Evolutionary conservation across 2,888 invertebrate genomes (phyloP).

Genomic region (Aleiodes alternator): DNA sequence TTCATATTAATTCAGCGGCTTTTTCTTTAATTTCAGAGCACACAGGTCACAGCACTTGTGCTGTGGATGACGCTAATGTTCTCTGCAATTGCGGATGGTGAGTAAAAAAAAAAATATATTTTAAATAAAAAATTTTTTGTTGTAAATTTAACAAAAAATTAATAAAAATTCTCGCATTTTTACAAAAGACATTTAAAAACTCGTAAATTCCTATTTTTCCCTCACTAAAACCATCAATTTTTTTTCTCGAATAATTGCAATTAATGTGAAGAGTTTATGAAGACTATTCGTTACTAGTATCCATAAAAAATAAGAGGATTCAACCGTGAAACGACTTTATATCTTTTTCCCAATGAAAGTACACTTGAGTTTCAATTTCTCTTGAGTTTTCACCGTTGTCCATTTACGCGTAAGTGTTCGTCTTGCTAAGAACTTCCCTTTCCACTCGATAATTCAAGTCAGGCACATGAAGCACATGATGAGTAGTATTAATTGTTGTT

Average conservation of each 20-base stretch:
- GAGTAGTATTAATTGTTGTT: not conserved
- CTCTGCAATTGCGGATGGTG: constrained; percentile 65
- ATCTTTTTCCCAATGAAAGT: constrained; percentile 27
- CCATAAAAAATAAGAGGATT: constrained; percentile 15
- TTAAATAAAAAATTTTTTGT: no score
- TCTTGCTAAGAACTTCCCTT: not conserved
- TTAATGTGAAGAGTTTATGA: not conserved
- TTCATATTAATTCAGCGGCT: not conserved
- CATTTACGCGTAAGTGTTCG: constrained; percentile 14
- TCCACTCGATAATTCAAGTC: constrained; percentile 5
- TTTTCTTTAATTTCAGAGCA: constrained; percentile 65
- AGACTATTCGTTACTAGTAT: not conserved
- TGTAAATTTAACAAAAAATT: no score
- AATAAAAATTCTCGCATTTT: no score
- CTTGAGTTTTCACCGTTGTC: constrained; percentile 22
- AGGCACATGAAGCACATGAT: not conserved
- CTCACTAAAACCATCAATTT: no score
- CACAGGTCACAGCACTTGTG: constrained; percentile 64
- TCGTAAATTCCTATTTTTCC: no score
- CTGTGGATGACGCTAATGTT: constrained; percentile 66
- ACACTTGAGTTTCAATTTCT: constrained; percentile 31
- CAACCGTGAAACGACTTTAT: not conserved
- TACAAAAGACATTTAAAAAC: no score
- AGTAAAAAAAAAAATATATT: constrained; percentile 50
- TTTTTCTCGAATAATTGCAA: no score